phyloP scores from a whole-genome alignment of 1,140 invertebrate species.

The Chionoecetes opilio region DNA sequence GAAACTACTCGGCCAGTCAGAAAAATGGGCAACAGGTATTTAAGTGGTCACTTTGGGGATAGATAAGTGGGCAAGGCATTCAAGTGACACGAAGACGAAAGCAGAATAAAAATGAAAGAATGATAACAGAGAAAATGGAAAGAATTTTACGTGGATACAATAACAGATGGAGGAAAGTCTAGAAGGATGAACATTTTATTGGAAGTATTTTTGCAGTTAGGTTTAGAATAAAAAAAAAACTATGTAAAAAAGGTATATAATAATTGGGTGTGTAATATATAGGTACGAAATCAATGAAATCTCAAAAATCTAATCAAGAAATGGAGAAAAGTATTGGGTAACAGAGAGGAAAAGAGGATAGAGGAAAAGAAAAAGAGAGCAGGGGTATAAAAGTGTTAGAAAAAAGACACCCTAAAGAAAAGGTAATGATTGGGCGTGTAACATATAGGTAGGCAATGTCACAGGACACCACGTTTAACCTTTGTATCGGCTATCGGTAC shows the following conservation, averaged over 20 bases:
- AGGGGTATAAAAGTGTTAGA: neutral
- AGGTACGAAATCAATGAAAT: no score
- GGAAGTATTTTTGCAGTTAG: no score
- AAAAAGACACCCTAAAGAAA: neutral
- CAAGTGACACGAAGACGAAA: neutral
- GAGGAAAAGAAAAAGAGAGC: neutral
- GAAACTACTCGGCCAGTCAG: neutral
- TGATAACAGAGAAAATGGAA: neutral
- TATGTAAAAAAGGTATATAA: no score
- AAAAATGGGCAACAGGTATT: neutral
- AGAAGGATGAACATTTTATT: no score
- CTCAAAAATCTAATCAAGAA: no score
- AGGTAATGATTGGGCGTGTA: conserved; percentile 20
- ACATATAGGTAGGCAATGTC: neutral
- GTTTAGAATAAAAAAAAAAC: no score
- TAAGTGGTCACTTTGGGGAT: neutral
- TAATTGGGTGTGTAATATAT: no score
- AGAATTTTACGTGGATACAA: no score
- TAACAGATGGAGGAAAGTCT: no score
- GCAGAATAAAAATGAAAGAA: neutral
- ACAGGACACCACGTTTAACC: neutral
- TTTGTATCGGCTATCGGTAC: neutral
- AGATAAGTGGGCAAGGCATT: neutral
- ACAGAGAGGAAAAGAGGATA: neutral
- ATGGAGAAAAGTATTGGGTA: no score